A percentile compares a stretch with the other conserved stretches of the same genome.
Conservation (phyloP, 2,113 vertebrate species). For the Cyprinus carpio region DNA sequence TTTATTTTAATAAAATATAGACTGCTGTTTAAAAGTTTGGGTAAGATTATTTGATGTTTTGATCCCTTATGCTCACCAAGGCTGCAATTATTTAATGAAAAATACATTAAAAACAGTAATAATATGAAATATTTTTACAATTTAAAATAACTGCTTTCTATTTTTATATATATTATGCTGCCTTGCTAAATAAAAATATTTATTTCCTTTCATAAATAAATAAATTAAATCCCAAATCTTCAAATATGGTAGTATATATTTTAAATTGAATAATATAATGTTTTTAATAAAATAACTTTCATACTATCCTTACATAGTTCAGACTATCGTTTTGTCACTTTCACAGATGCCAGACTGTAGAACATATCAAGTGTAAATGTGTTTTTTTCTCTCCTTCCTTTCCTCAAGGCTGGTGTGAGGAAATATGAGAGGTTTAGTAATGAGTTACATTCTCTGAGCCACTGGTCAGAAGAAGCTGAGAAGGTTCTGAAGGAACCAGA, state of each 20-base stretch:
- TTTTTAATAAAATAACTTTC: background rate
- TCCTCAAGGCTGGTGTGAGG: slow-evolving; percentile 77
- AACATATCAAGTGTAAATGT: background rate
- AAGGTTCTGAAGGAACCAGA: slow-evolving; percentile 82
- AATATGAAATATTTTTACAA: background rate
- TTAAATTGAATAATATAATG: background rate
- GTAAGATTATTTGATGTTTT: background rate
- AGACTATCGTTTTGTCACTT: background rate
- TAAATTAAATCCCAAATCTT: background rate
- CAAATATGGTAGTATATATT: background rate
- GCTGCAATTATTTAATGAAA: background rate
- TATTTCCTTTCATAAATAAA: background rate
- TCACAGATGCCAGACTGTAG: background rate
- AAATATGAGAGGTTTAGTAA: slow-evolving; percentile 85
- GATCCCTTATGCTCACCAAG: background rate
- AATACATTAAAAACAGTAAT: background rate
- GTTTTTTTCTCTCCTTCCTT: background rate
- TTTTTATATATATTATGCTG: background rate
- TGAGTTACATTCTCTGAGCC: slow-evolving; percentile 80
- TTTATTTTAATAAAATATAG: no score
- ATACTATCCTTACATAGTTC: no score
- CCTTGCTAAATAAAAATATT: no score
- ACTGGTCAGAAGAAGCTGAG: slow-evolving; percentile 81
- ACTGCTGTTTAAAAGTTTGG: no score
- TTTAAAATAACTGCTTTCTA: background rate